Conservation (phyloP, 2,797 vertebrate genomes). For the Melanogrammus aeglefinus region DNA sequence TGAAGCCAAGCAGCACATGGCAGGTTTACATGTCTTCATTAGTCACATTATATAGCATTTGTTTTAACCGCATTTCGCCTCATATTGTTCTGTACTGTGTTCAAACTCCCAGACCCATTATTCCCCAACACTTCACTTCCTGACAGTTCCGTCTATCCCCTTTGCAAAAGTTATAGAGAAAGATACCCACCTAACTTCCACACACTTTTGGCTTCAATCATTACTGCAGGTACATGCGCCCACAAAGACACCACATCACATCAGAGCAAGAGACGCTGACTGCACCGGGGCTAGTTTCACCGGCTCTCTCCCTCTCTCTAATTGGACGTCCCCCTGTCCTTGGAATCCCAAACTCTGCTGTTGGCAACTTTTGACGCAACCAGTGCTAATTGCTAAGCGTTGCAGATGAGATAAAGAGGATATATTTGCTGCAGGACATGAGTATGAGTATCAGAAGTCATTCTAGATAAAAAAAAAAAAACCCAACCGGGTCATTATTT, state of each 20-base stretch:
- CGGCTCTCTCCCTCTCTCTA: conserved; percentile 35
- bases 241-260: background rate
- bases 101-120: background rate
- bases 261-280: background rate
- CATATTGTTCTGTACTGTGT: too few relatives aligned
- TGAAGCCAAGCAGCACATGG: background rate
- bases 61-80: background rate
- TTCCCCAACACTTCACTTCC: background rate
- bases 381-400: conserved; percentile 60
- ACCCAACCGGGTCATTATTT: conserved; percentile 50
- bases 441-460: conserved; percentile 51
- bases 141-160: background rate
- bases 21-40: background rate
- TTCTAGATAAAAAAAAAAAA: conserved; percentile 53
- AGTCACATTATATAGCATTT: background rate
- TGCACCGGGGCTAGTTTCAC: background rate
- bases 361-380: conserved; percentile 60
- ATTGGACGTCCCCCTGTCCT: conserved; percentile 58
- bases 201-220: background rate
- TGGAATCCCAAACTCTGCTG: conserved; percentile 56
- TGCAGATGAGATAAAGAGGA: conserved; percentile 56
- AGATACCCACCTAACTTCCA: background rate
- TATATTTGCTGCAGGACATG: conserved; percentile 54
- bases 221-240: background rate
- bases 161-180: background rate